Percentiles rank a stretch among this genome's conserved stretches.
Conservation (phyloP, 2,888 invertebrate genomes). For the Congeria kusceri region DNA sequence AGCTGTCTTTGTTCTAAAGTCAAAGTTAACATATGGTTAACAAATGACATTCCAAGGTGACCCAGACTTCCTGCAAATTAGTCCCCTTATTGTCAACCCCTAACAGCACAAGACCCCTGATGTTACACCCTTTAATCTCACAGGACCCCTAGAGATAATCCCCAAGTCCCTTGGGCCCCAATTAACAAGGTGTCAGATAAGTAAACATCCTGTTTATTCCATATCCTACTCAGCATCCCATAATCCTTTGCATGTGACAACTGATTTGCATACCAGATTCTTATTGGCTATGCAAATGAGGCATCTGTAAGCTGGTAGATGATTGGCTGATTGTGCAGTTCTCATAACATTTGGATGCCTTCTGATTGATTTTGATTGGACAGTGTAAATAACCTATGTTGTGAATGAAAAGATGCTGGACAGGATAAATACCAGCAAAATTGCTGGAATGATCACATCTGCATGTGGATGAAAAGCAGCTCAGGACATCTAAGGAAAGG, state of each 20-base stretch:
- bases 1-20: no score
- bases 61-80: slow-evolving; percentile 14
- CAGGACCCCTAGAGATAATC: slow-evolving; percentile 25
- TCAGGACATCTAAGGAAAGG: background rate
- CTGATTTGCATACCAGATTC: slow-evolving; percentile 34
- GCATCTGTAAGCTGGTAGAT: background rate
- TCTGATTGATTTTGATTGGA: slow-evolving; percentile 1
- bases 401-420: background rate
- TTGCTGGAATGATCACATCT: background rate
- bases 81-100: slow-evolving; percentile 17
- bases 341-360: background rate
- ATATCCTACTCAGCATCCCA: slow-evolving; percentile 3
- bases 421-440: no score
- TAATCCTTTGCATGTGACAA: slow-evolving; percentile 26
- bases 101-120: slow-evolving; percentile 25
- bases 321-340: slow-evolving; percentile 12
- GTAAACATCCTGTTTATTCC: slow-evolving; percentile 43
- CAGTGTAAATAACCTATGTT: background rate
- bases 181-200: slow-evolving; percentile 59
- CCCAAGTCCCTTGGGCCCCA: slow-evolving; percentile 13
- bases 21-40: no score
- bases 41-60: no score
- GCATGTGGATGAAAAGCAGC: background rate
- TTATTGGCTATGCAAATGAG: slow-evolving; percentile 36
- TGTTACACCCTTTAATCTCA: slow-evolving; percentile 18